Base-by-base conservation (phyloP, 2,113 vertebrate species). In the Elephas maximus region DNA sequence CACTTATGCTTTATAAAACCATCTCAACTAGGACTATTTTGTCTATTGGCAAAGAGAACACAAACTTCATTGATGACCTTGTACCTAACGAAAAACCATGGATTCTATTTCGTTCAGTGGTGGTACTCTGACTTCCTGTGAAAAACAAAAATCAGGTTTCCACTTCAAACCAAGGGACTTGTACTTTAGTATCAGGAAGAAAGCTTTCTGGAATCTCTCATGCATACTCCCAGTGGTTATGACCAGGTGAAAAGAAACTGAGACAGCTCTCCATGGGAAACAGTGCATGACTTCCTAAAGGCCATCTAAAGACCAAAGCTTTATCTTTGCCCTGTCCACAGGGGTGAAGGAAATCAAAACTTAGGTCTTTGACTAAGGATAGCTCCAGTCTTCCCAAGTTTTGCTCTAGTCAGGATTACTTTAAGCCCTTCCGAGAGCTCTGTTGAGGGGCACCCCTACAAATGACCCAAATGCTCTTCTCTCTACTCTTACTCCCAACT, bases 1-100 rank as follows among this genome's bases (percentile, higher is more conserved):
- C 8, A 51, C 6, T 51, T 80, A 60, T 80, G 96, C 82, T 96
- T 97, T 97, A 91, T 96, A 95, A 88, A 96, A 95, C 97, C 95
- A 88, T 91, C 81, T 91, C 88, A 0, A 1, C 82, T 74, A 65
- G 0, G 10, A 80, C 48, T 95, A 91, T 97, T 95, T 97, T 96
- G 63, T 67, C 85, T 88, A 74, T 84, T 85, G 81, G 88, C 37
- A 96, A 81, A 78, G 92, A 93, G 83, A 93, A 74, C 53, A 63
- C 84, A 65, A 51, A 51, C 89, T 76, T 84, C 67, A 53, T 9
- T 26, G 3, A n/a, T 41, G 30, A 63, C 17, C 3, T 80, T 60
- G 11, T 0, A 60, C 8, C 17, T 71, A 60, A 48, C 45, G 45
- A 65, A 30, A 10, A 44, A 17, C 37, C 24, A 57, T n/a, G 0